Base-by-base conservation (phyloP, 2,797 vertebrate genomes). In the Danionella dracula region DNA sequence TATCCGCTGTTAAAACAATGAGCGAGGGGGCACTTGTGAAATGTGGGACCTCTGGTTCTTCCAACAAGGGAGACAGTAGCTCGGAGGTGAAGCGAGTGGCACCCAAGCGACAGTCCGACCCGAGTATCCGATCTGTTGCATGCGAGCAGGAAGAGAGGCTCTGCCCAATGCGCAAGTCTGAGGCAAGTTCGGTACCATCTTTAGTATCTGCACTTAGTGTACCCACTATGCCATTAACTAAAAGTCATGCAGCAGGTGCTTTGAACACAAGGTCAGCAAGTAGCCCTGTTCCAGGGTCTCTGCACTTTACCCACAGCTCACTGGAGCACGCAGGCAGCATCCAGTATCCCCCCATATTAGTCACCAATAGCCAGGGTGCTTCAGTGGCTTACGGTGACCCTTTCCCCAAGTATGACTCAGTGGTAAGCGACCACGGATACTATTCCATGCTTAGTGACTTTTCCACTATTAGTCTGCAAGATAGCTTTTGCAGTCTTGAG, bases 1-100 rank as follows among this genome's bases (percentile, higher is more conserved):
- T 98, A 76, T 98, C 96, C 55, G 96, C 95, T 5, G 94, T 96
- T 76, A 99, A 99, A 87, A 98, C 95, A 2, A 94, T 99, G 95
- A 99, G 94, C 27, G 95, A 99, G 84, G 94, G 95, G 34, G 94
- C 95, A 56, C 83, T 98, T 76, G 92, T 79, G 60, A 98, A 97
- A 86, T 95, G 91, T 59, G 90, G 92, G 35, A 89, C 74, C 12
- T 91, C 88, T 66, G 80, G 90, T 16, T 74, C 86, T 15, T 67
- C 73, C 59, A 34, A 79, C 37, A 98, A 93, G 83, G 93, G 91
- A 46, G 95, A 98, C 65, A 70, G 80, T 73, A 78, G 70, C 85
- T 92, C 93, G 7, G 96, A 99, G 84, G 90, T 88, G 75, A 99
- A 98, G 76, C 92, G 92, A 6, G 92, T 97, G 85, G 87, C 95